Base-by-base conservation (phyloP, 2,888 invertebrate species). In the Serripes groenlandicus region DNA sequence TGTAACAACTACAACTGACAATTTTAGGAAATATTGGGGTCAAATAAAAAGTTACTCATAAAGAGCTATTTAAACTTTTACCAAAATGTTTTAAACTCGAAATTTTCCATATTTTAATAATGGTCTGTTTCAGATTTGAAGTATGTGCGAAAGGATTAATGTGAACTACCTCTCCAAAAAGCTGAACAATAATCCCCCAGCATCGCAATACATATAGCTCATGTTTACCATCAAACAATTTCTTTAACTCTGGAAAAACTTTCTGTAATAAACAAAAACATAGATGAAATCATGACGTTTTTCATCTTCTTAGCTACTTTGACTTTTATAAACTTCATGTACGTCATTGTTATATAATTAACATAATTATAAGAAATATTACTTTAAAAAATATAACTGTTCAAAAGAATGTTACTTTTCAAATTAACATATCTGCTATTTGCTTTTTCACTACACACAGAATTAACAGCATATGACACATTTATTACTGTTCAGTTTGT, bases 91-190 rank as follows among this genome's bases (percentile, higher is more conserved):
- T 49, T 49, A 1, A 49, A 49, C n/a, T n/a, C n/a, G n/a, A 49
- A 49, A 5, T 1, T 21, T 3, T 49, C 49, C 21, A 2, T 49
- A 3, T n/a, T n/a, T n/a, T n/a, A n/a, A n/a, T 49, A 2, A 49
- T 1, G 49, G 49, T 49, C 7, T n/a, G 7, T 49, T 5, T 3
- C 2, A 49, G 7, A 1, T 49, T 5, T 15, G 49, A 21, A 49
- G 15, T 49, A 21, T 49, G 49, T 49, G 7, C 18, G 15, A 49
- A 49, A 49, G 2, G 7, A 1, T 49, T 49, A 1, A 49, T 21
- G 1, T 21, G 42, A 34, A 35, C n/a, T 83, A 93, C 93, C 91
- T 91, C 91, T 37, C 93, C 93, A 76, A 91, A 86, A 32, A 92
- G 60, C 71, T 86, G 81, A n/a, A 93, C 90, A 66, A 92, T 87